These are phyloP conservation scores for Merops nubicus DNA, from an alignment of 2,113 vertebrate species.

Conservation along the genomic window DNA sequence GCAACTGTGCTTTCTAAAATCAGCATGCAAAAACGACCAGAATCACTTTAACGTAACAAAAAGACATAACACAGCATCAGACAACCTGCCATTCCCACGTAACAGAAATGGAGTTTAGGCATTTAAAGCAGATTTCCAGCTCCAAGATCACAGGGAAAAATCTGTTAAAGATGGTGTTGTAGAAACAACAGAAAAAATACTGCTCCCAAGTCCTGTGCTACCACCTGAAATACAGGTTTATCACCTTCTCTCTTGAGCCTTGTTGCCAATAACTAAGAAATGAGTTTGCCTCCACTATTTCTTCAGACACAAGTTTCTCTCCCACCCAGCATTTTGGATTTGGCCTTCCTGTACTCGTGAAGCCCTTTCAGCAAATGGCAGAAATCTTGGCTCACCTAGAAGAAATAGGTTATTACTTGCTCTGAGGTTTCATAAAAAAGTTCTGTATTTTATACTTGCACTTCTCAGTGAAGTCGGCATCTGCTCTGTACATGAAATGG, in stretches of 20 bases:
- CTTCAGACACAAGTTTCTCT: not conserved
- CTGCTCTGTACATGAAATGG: not conserved
- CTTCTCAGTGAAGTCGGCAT: not conserved
- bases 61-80: not conserved
- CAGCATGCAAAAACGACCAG: not conserved
- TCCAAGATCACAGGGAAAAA: not conserved
- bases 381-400: not conserved
- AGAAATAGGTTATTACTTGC: not conserved
- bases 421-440: not conserved
- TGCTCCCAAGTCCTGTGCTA: not conserved
- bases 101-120: not conserved
- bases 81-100: not conserved
- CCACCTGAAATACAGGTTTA: not conserved
- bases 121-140: not conserved
- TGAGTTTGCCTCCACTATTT: not conserved
- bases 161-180: not conserved
- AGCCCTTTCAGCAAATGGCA: not conserved
- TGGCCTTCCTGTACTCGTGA: not conserved
- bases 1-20: not conserved
- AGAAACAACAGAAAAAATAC: not conserved
- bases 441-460: not conserved
- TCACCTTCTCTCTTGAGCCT: not conserved
- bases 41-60: not conserved
- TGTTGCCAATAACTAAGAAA: not conserved
- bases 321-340: not conserved